Base-by-base conservation (phyloP, 2,888 invertebrate species). In the Meloe dianella region DNA sequence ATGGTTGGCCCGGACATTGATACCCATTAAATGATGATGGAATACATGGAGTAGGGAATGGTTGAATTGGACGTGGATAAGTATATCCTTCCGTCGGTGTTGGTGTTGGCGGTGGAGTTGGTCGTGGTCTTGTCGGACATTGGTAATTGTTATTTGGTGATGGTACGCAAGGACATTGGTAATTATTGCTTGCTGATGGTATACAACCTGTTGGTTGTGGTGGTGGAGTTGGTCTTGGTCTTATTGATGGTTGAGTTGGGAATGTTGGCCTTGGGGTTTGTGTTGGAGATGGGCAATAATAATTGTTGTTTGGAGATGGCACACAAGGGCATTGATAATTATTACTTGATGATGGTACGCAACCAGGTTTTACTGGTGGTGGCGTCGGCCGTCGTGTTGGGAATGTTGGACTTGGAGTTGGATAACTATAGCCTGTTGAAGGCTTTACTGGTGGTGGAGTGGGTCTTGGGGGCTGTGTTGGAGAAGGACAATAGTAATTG, bases 11-110 rank as follows among this genome's bases (percentile, higher is more conserved):
- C 27, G 58, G 58, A 58, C 58, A 58, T 9, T 58, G 58, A 58
- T 58, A 58, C 30, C 58, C 58, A 35, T 58, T 58, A 7, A 30
- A 32, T 58, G 58, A 30, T 58, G 58, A 58, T 58, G 58, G 58
- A 1, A 58, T 32, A 17, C 58, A 58, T 30, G 30, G 30, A 9
- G 35, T 47, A 10, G 47, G 47, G 20, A 47, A 47, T 1, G 47
- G 47, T 47, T 47, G 47, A 9, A 56, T 71, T 71, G 30, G 66
- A 56, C 10, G 61, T 47, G 60, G 60, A 57, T 38, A 59, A 12
- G 7, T 58, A 41, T 58, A 63, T 24, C 64, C 60, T 7, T 63
- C 66, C 10, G 61, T 47, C 9, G 61, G n/a, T 32, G 63, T 32
- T 58, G 24, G 32, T 66, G 12, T 20, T 27, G 60, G 57, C 30